These are phyloP conservation scores for Catalaphyllia jardinei DNA, from an alignment of 64 coral and sea anemone genomes.

Conservation along the genomic window DNA sequence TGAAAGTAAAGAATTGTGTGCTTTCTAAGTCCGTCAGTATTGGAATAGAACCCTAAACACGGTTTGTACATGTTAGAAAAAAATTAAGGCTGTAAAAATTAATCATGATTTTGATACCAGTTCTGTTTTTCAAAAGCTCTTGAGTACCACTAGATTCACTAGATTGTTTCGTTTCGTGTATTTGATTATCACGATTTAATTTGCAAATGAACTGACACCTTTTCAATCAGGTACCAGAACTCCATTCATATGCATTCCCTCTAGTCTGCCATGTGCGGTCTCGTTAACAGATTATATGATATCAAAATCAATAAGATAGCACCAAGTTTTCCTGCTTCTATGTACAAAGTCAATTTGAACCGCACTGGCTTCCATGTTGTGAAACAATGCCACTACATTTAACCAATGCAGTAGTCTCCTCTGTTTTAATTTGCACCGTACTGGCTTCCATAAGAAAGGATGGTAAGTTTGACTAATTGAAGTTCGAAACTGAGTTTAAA, in stretches of 20 bases:
- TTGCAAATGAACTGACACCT: not conserved
- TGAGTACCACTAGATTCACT: too few relatives aligned
- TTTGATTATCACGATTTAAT: not conserved
- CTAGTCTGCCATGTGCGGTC: not conserved
- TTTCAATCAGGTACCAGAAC: constrained; percentile 5
- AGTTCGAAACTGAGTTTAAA: not conserved
- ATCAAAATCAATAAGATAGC: not conserved
- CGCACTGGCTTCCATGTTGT: too few relatives aligned
- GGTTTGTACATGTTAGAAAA: too few relatives aligned
- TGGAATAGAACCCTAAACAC: too few relatives aligned
- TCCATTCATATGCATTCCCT: not conserved
- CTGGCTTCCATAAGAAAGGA: not conserved
- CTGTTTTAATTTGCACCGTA: not conserved
- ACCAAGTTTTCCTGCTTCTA: too few relatives aligned
- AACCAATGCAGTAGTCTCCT: not conserved
- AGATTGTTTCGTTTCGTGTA: too few relatives aligned
- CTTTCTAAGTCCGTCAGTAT: too few relatives aligned
- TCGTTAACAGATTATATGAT: not conserved
- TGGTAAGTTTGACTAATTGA: not conserved
- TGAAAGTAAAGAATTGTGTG: too few relatives aligned
- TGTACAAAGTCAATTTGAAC: too few relatives aligned
- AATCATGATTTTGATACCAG: too few relatives aligned
- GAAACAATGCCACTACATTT: not conserved
- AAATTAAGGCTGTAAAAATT: too few relatives aligned
- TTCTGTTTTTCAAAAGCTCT: too few relatives aligned